Conservation (phyloP, 2,113 vertebrate species). For the Emydocephalus ijimae region DNA sequence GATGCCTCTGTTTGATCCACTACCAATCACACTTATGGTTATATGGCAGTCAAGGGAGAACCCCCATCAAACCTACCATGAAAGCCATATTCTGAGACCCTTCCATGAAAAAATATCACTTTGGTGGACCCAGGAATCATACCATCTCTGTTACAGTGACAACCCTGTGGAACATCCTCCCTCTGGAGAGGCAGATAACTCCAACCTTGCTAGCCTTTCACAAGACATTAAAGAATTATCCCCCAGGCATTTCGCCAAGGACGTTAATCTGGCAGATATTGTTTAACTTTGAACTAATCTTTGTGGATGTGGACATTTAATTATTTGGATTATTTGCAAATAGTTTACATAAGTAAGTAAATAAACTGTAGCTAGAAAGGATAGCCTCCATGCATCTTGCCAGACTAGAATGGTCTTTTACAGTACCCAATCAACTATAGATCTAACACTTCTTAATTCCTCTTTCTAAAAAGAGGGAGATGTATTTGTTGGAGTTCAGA, state of each 20-base stretch:
- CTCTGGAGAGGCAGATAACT: background rate
- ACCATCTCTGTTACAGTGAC: background rate
- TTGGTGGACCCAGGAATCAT: background rate
- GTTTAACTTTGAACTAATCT: background rate
- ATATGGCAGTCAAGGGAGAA: background rate
- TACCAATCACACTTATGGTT: background rate
- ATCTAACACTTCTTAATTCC: background rate
- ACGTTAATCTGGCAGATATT: background rate
- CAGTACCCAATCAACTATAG: background rate
- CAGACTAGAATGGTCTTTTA: background rate
- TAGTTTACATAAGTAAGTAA: background rate
- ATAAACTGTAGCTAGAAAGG: background rate
- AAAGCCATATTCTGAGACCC: background rate
- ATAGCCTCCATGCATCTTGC: background rate
- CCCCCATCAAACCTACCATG: background rate
- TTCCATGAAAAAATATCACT: background rate
- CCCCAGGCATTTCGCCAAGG: background rate
- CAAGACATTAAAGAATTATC: background rate
- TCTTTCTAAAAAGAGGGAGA: background rate
- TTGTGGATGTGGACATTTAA: background rate
- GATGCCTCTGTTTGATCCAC: background rate
- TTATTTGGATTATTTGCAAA: background rate
- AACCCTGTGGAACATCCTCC: background rate
- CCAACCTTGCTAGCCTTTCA: background rate
- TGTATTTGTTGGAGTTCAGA: background rate